These are phyloP conservation scores for Scaptomyza pallida DNA, from an alignment of 1,140 invertebrate genomes.

Conservation along the genomic window DNA sequence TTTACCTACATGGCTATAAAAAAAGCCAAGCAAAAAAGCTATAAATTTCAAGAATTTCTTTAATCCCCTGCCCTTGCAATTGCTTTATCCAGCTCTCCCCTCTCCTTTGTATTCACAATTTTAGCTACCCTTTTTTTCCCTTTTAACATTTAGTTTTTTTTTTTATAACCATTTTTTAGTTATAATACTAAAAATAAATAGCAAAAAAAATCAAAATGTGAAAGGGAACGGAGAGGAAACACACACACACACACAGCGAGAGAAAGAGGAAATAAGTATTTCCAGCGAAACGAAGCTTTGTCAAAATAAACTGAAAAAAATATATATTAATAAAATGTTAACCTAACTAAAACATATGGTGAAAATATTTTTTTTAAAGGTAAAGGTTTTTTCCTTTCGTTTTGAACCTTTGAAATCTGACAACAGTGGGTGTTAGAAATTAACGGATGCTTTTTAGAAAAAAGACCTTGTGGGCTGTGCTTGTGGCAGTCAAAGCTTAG, in stretches of 20 bases:
- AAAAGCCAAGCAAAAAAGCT: conserved; percentile 1
- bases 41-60: conserved; percentile 56
- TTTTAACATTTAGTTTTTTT: conserved; percentile 7
- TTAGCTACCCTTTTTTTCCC: conserved; percentile 46
- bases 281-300: too few relatives aligned
- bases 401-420: too few relatives aligned
- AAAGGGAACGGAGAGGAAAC: conserved; percentile 31
- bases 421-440: too few relatives aligned
- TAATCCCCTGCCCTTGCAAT: conserved; percentile 10
- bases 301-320: conserved; percentile 37
- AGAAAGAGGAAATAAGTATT: conserved; percentile 16
- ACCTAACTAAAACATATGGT: not conserved
- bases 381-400: too few relatives aligned
- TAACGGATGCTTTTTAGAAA: too few relatives aligned
- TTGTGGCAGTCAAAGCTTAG: too few relatives aligned
- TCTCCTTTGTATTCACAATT: conserved; percentile 26
- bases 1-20: not conserved
- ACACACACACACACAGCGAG: conserved; percentile 8
- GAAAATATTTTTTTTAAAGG: too few relatives aligned
- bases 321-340: conserved; percentile 6
- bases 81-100: too few relatives aligned
- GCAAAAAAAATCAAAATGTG: conserved; percentile 39
- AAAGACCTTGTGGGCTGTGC: too few relatives aligned
- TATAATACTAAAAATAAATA: conserved; percentile 52
- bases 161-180: conserved; percentile 41